Evolutionary conservation across 2,113 vertebrate genomes (phyloP).

Genomic region (Grammomys dolichurus): DNA sequence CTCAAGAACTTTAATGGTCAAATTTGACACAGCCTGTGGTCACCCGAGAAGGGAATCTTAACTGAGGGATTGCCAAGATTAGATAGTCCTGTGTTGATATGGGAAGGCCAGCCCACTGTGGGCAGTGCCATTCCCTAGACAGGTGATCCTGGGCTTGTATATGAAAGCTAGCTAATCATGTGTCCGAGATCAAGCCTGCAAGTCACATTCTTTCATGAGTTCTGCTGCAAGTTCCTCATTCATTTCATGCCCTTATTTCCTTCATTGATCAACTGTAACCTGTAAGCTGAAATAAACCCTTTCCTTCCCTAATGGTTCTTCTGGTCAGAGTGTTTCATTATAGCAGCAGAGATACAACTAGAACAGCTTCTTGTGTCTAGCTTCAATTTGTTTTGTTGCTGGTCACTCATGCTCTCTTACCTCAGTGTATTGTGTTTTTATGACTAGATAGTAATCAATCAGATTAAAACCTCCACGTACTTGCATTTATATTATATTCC

Average conservation of each 20-base stretch:
- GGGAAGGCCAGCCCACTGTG: neutral
- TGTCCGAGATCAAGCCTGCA: neutral
- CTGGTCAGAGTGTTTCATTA: neutral
- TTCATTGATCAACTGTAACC: neutral
- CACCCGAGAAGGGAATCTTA: neutral
- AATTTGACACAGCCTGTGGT: neutral
- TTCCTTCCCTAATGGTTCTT: neutral
- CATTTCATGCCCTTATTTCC: neutral
- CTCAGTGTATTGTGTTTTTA: neutral
- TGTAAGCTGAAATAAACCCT: neutral
- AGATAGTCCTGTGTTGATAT: neutral
- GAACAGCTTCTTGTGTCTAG: neutral
- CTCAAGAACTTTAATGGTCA: neutral
- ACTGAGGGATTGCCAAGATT: neutral
- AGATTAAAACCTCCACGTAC: neutral
- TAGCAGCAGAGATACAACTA: neutral
- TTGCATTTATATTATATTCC: neutral
- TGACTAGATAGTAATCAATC: neutral
- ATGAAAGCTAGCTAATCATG: neutral
- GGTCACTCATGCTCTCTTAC: neutral
- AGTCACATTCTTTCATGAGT: neutral
- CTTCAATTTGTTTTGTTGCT: neutral
- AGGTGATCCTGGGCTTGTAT: neutral
- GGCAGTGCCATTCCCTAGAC: neutral
- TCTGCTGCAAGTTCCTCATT: neutral